Base-by-base conservation (phyloP, 53 echinoderm and acorn worm genomes). In the Patiria pectinifera region DNA sequence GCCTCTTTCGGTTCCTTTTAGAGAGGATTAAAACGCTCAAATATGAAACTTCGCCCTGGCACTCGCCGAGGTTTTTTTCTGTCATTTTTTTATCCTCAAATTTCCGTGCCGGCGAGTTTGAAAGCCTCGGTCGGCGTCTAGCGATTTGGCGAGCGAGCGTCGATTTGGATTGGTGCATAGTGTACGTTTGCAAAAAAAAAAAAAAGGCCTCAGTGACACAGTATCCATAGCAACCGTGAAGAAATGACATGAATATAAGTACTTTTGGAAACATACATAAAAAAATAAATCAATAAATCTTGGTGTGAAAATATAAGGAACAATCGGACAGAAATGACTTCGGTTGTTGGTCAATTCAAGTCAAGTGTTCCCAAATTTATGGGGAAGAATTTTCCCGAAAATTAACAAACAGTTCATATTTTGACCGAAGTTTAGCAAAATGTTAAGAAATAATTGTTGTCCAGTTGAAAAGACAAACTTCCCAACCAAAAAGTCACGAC, bases 21-120 rank as follows among this genome's bases (percentile, higher is more conserved):
- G 90, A 18, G 48, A 46, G 90, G 90, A 90, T 90, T 90, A 90
- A 62, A 21, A 53, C 53, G 53, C 53, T 43, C 19, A 25, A 90
- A 80, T 53, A 66, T 45, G 62, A 63, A 90, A 81, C 63, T 46
- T 80, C 4, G 80, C 25, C 81, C 13, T 21, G 21, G 80, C 22
- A n/a, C 11, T 26, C 80, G 80, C 80, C 69, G 66, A 80, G 48
- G 26, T 90, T 62, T 66, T 66, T 18, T 13, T 53, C 53, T 8
- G 5, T 53, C 8, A 5, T 53, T 53, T 45, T 70, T 77, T 81
- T 90, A 90, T 90, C 90, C 90, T 81, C 90, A 90, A 90, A 90
- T 90, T 90, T 90, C 90, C 90, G 90, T 59, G 16, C 26, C 90
- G 84, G 84, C 66, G 59, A 83, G 15, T 84, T 13, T 79, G 44